phyloP scores from a whole-genome alignment of 2,113 vertebrate species.

The Urocitellus parryii region DNA sequence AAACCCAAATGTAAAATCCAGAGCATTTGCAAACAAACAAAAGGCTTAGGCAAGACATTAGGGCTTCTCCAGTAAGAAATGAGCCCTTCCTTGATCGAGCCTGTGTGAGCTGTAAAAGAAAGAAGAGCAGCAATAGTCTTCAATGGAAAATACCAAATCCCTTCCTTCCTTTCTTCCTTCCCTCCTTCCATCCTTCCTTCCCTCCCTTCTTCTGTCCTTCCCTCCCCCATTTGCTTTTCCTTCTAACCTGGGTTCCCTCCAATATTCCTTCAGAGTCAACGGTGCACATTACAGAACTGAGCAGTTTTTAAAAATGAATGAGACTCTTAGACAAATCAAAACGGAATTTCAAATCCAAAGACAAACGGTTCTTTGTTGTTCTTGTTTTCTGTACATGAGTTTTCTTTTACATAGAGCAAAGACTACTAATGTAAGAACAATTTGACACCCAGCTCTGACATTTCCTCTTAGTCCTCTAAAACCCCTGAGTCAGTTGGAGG shows the following conservation, averaged over 20 bases:
- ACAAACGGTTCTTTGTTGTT: no score
- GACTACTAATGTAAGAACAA: neutral
- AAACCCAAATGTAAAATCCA: neutral
- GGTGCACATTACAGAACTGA: neutral
- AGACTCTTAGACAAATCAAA: neutral
- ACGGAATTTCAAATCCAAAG: neutral
- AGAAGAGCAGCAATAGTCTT: neutral
- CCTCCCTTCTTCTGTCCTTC: no score
- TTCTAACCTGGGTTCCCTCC: neutral
- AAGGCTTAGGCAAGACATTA: no score
- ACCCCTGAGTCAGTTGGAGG: neutral
- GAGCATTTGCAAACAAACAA: neutral
- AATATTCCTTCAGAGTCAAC: neutral
- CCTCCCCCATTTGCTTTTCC: no score
- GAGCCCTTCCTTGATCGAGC: neutral
- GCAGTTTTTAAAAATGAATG: neutral
- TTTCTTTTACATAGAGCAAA: neutral
- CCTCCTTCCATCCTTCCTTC: no score
- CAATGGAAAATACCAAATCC: neutral
- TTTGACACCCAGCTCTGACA: neutral
- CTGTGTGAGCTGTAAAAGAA: neutral
- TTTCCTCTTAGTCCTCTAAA: neutral
- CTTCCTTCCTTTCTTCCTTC: accelerated
- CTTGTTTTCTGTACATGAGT: neutral
- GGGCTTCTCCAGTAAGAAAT: neutral